Evolutionary conservation across 1,140 invertebrate genomes (phyloP).

Genomic region (Thalassaphorura encarpata): DNA sequence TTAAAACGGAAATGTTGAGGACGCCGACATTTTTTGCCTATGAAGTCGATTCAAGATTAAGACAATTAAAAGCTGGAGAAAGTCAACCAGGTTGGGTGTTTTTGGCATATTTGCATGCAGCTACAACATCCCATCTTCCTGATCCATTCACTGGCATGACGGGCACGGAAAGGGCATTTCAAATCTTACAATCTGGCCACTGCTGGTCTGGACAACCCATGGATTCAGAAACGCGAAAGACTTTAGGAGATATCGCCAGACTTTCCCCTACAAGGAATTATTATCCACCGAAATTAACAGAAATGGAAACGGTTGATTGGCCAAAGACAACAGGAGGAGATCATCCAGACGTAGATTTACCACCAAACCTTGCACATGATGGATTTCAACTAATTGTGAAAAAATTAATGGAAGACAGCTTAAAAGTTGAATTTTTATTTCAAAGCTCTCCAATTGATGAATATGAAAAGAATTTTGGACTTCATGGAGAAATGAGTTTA

Average conservation of each 20-base stretch:
- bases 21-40: conserved; percentile 17
- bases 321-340: not conserved
- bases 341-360: not conserved
- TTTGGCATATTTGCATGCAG: conserved; percentile 17
- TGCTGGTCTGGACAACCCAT: conserved; percentile 14
- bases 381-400: conserved; percentile 12
- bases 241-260: conserved; percentile 4
- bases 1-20: not conserved
- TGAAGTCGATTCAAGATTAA: conserved; percentile 11
- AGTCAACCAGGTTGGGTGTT: conserved; percentile 17
- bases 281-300: conserved; percentile 8
- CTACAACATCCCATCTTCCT: conserved; percentile 16
- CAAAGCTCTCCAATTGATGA: not conserved
- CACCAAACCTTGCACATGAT: conserved; percentile 5
- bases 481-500: not conserved
- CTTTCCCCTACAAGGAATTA: conserved; percentile 5
- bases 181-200: conserved; percentile 14
- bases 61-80: conserved; percentile 9
- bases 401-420: conserved; percentile 10
- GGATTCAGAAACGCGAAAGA: conserved; percentile 4
- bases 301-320: conserved; percentile 15
- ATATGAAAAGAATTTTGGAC: not conserved
- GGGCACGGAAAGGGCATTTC: conserved; percentile 19
- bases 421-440: conserved; percentile 7
- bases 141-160: conserved; percentile 20